Base-by-base conservation (phyloP, 2,113 vertebrate species). In the Epinephelus fuscoguttatus region DNA sequence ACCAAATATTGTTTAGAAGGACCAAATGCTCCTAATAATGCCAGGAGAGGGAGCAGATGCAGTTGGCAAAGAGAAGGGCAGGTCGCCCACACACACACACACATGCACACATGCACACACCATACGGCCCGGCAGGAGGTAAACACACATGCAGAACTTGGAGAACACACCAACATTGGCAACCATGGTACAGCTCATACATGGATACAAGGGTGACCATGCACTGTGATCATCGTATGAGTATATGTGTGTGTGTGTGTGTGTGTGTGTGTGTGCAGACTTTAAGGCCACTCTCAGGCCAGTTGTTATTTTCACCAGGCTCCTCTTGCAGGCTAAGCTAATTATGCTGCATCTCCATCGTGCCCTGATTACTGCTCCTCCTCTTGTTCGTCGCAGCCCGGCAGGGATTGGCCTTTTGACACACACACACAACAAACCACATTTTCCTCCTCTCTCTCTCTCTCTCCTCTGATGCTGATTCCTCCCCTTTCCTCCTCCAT, bases 81-180 rank as follows among this genome's bases (percentile, higher is more conserved):
- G 61, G 70, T 50, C 23, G n/a, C 66, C 50, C 63, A 61, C 83
- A 57, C 53, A 62, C 37, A 42, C 45, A 70, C 78, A 62, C 50
- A 70, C 50, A 63, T 27, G 42, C 55, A 53, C 23, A 52, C 78
- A 56, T 25, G 37, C 53, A 63, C 55, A 72, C 79, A 71, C 63
- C 68, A 79, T 77, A 56, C 9, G 55, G 67, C 40, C 25, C 70
- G 59, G 69, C 75, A 85, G 73, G 79, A 78, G 84, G 75, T 70
- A 52, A 80, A 69, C 69, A 75, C 74, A 69, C 66, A 63, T 19
- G 61, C 15, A 64, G 15, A 50, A 66, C 21, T 84, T 69, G 64
- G 62, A 62, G 47, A 75, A 76, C 49, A 33, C 61, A 50, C 70
- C 33, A 61, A 66, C 27, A 62, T 27, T 62, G 49, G 6, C 37